Conservation (phyloP, 2,888 invertebrate genomes). For the Drosophila sordidula region DNA sequence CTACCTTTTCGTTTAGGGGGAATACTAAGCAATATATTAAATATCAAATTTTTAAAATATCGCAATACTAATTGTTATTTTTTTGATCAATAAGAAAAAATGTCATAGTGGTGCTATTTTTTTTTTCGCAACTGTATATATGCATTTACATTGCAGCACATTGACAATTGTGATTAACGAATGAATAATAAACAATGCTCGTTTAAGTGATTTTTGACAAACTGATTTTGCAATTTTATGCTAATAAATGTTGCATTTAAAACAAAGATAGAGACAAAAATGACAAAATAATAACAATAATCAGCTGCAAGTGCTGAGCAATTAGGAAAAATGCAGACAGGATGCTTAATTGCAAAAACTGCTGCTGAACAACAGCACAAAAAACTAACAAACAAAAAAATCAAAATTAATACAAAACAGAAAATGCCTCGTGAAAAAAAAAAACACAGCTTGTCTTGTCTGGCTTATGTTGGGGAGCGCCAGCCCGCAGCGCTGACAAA, state of each 20-base stretch:
- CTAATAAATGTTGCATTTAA: slow-evolving; percentile 7
- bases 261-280: neutral
- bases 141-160: slow-evolving; percentile 6
- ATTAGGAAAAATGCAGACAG: slow-evolving; percentile 38
- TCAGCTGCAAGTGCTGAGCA: slow-evolving; percentile 24
- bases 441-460: slow-evolving; percentile 23
- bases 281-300: slow-evolving; percentile 7
- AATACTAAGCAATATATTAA: too few relatives aligned
- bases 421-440: slow-evolving; percentile 17
- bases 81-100: too few relatives aligned
- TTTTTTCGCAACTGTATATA: too few relatives aligned
- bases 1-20: too few relatives aligned
- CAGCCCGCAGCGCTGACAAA: slow-evolving; percentile 28
- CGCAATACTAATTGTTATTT: too few relatives aligned
- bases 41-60: too few relatives aligned
- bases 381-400: neutral
- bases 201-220: slow-evolving; percentile 44
- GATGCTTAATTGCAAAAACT: slow-evolving; percentile 47
- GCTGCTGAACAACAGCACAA: slow-evolving; percentile 23
- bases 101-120: too few relatives aligned
- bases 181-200: slow-evolving; percentile 39
- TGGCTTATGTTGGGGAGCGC: slow-evolving; percentile 28
- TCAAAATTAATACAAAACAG: neutral
- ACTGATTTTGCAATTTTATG: slow-evolving; percentile 14
- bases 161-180: slow-evolving; percentile 37